Conservation (phyloP, 2,797 vertebrate species). For the Darevskia mixta region DNA sequence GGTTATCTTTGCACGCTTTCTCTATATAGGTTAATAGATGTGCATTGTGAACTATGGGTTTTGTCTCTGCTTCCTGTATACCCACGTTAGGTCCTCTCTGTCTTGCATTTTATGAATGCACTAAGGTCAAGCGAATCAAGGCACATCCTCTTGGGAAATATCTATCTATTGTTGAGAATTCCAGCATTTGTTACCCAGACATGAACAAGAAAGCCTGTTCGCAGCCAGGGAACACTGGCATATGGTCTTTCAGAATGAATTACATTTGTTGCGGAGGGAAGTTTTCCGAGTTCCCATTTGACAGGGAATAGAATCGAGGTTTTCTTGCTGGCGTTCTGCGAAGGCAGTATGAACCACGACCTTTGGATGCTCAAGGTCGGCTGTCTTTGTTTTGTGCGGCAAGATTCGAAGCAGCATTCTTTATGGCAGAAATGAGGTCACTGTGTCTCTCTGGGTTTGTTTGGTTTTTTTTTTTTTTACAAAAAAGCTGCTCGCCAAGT, state of each 20-base stretch:
- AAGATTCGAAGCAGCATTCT: neutral
- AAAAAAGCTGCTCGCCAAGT: neutral
- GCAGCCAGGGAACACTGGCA: neutral
- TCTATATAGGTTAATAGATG: neutral
- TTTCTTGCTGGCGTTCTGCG: neutral
- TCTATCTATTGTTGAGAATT: constrained; percentile 17
- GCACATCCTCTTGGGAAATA: neutral
- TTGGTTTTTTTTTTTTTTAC: neutral
- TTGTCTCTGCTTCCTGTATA: neutral
- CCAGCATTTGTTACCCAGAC: constrained; percentile 9
- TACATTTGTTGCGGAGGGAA: constrained; percentile 26
- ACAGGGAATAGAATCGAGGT: neutral
- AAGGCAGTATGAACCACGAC: neutral
- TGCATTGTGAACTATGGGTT: neutral
- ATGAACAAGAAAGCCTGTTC: constrained; percentile 11
- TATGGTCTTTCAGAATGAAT: constrained; percentile 22
- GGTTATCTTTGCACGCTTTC: neutral
- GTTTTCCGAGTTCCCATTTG: neutral
- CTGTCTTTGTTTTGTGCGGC: constrained; percentile 6
- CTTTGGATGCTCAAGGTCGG: constrained; percentile 16
- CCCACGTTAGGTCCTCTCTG: neutral
- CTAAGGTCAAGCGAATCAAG: constrained; percentile 10
- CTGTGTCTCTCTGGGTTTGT: neutral
- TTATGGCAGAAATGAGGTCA: constrained; percentile 40
- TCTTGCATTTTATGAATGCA: constrained; percentile 11